Base-by-base conservation (phyloP, 2,113 vertebrate genomes). In the Eira barbara region DNA sequence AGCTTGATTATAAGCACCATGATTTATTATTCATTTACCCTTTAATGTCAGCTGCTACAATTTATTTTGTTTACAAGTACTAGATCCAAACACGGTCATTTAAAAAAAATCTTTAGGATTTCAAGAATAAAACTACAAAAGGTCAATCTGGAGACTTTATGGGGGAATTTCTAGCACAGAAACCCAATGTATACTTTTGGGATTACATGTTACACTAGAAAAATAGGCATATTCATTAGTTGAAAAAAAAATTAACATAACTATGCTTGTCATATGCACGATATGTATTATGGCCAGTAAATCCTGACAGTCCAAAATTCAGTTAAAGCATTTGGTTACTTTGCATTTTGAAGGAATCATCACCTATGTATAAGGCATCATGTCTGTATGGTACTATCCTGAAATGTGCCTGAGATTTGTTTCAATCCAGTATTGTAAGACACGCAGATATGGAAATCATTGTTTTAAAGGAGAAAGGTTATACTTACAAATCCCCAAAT, bases 61-160 rank as follows among this genome's bases (percentile, higher is more conserved):
- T 82, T 83, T 92, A 91, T 85, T 91, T 74, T 73, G 15, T 92
- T 81, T 89, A 67, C 2, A 91, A 92, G 9, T 39, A 25, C 36
- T 65, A 34, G n/a, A 82, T 61, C 9, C 91, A 97, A 96, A 92
- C 80, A 57, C 21, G 42, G 12, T 61, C 47, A 95, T 61, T 91
- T 83, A 18, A 17, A 25, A 82, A 85, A 82, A 15, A 57, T 47
- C 45, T 25, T 67, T 59, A 92, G 29, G 25, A 86, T 87, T 89
- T 85, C 7, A 36, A 61, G 39, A 95, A 78, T n/a, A 84, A 94
- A 95, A 89, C 34, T 55, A 73, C 21, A 92, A 82, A 82, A 79
- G 23, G 18, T 42, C n/a, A 81, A 69, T 84, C 31, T 89, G 29
- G 61, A 95, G 29, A 86, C 65, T 61, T 89, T 45, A 71, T 61